Percentiles rank a stretch among this genome's conserved stretches.
These are phyloP conservation scores for Epizoanthus ramosus DNA, from an alignment of 92 coral and sea anemone genomes.

Conservation along the genomic window DNA sequence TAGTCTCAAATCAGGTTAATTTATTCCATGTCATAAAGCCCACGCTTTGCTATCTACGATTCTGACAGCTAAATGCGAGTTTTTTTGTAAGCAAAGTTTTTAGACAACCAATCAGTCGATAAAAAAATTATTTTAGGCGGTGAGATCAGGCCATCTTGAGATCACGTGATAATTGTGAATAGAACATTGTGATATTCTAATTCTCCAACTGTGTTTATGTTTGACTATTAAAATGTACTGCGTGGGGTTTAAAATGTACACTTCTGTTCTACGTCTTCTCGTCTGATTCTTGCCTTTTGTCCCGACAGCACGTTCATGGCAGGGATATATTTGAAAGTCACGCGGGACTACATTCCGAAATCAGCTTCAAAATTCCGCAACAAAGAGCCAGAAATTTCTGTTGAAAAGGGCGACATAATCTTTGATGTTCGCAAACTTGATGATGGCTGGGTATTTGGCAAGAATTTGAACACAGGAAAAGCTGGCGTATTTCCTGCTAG, in stretches of 20 bases:
- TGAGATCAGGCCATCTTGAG: not conserved
- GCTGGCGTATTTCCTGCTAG: slow-evolving; percentile 86
- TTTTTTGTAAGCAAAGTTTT: slow-evolving; percentile 24
- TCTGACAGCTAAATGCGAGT: slow-evolving; percentile 17
- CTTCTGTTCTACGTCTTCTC: slow-evolving; percentile 4
- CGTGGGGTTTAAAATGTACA: slow-evolving; percentile 1
- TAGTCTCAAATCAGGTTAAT: not conserved
- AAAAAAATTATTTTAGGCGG: slow-evolving; percentile 24
- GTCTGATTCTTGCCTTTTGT: slow-evolving; percentile 34
- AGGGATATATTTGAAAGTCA: slow-evolving; percentile 86
- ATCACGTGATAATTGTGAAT: slow-evolving; percentile 20
- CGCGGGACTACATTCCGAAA: slow-evolving; percentile 74
- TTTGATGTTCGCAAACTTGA: slow-evolving; percentile 84
- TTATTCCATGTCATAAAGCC: too few species aligned
- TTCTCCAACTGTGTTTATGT: not conserved
- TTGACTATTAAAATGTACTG: not conserved
- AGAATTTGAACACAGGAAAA: slow-evolving; percentile 83
- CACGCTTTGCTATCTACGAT: not conserved
- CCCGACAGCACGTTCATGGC: slow-evolving; percentile 61
- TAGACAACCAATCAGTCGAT: not conserved
- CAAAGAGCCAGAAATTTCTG: slow-evolving; percentile 78
- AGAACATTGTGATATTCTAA: not conserved
- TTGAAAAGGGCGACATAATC: slow-evolving; percentile 88
- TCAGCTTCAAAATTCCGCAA: slow-evolving; percentile 73
- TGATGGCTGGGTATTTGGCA: slow-evolving; percentile 88